Conservation (phyloP, 2,888 invertebrate genomes). For the Scaptomyza cyrtandrae region DNA sequence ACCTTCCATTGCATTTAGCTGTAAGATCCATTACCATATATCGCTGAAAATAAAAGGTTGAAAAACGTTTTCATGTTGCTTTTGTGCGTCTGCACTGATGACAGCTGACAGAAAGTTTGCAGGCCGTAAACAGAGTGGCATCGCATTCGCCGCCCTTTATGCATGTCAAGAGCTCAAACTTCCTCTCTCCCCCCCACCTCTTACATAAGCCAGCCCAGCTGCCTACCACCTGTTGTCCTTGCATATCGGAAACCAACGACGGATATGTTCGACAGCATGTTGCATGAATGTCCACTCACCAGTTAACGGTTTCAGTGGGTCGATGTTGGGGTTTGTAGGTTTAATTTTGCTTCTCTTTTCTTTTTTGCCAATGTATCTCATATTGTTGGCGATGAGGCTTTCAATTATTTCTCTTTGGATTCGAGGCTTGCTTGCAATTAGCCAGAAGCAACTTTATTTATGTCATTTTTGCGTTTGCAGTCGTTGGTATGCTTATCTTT, state of each 20-base stretch:
- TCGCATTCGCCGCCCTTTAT: constrained; percentile 40
- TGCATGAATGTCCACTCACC: constrained; percentile 50
- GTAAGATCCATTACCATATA: neutral
- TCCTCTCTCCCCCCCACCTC: neutral
- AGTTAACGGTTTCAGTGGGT: constrained; percentile 21
- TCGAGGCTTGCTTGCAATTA: constrained; percentile 58
- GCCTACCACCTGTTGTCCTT: constrained; percentile 82
- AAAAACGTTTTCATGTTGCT: constrained; percentile 40
- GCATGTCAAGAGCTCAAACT: constrained; percentile 15
- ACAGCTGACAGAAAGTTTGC: constrained; percentile 79
- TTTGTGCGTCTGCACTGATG: constrained; percentile 69
- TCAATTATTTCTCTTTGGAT: constrained; percentile 33
- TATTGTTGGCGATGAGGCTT: too few relatives aligned
- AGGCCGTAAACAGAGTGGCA: constrained; percentile 59
- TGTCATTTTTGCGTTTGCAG: constrained; percentile 63
- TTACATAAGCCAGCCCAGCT: constrained; percentile 9
- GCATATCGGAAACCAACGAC: constrained; percentile 65
- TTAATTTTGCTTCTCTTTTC: neutral
- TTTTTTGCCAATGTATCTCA: constrained; percentile 72
- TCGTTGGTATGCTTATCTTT: constrained; percentile 81
- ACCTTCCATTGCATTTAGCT: neutral
- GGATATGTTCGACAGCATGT: constrained; percentile 82
- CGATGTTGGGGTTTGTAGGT: constrained; percentile 8
- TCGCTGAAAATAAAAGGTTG: constrained; percentile 4
- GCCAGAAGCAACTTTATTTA: constrained; percentile 67